Evolutionary conservation across 2,888 invertebrate genomes (phyloP).

Genomic region (Eupithecia abbreviata): DNA sequence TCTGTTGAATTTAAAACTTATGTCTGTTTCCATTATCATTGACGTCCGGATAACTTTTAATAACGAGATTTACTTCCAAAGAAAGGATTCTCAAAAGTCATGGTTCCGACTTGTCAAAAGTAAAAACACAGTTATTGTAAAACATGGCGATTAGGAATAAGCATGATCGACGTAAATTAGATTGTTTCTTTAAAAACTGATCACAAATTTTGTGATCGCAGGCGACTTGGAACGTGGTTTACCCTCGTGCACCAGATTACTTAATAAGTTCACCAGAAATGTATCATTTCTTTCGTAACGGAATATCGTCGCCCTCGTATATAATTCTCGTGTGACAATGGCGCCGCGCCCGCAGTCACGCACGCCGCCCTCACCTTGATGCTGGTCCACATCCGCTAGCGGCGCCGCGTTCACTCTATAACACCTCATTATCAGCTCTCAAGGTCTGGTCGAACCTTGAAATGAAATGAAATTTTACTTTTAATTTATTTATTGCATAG

Average conservation of each 20-base stretch:
- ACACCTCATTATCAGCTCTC: not conserved
- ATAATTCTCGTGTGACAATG: constrained; percentile 40
- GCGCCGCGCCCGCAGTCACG: constrained; percentile 49
- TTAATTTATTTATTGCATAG: no score
- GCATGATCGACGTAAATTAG: no score
- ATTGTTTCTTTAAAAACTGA: no score
- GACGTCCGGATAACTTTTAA: constrained; percentile 24
- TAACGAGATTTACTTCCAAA: constrained; percentile 20
- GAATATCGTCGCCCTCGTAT: not conserved
- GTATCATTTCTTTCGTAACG: not conserved
- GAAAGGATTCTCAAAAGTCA: not conserved
- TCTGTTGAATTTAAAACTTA: constrained; percentile 38
- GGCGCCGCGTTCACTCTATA: not conserved
- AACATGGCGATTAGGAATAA: not conserved
- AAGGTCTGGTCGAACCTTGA: not conserved
- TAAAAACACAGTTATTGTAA: not conserved
- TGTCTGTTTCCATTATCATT: constrained; percentile 35
- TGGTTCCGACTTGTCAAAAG: no score
- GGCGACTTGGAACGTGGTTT: no score
- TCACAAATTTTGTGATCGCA: no score
- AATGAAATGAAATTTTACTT: no score
- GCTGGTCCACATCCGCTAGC: constrained; percentile 47
- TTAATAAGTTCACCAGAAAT: no score
- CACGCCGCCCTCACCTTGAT: constrained; percentile 51
- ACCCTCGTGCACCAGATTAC: no score